These are phyloP conservation scores for Syngnathus rostellatus DNA, from an alignment of 2,797 vertebrate species.

Conservation along the genomic window DNA sequence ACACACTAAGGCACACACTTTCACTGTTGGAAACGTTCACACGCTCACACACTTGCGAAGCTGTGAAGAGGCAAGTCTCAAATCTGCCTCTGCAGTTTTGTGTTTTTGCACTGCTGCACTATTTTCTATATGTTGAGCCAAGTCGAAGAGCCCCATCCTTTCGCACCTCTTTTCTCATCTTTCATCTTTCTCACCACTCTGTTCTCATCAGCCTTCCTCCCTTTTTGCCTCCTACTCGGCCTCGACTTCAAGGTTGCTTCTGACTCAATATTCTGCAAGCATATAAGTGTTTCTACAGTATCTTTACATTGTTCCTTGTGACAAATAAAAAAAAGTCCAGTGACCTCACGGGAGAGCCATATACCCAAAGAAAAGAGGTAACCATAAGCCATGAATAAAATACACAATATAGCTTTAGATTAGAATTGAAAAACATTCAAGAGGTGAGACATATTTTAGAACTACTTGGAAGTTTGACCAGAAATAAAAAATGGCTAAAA, in stretches of 20 bases:
- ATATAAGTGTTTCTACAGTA: conserved; percentile 2
- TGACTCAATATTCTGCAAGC: conserved; percentile 43
- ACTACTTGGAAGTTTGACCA: background rate
- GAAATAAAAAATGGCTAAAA: background rate
- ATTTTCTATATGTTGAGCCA: conserved; percentile 42
- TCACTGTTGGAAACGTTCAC: conserved; percentile 1
- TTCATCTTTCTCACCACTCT: conserved; percentile 29
- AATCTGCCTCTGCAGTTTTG: conserved; percentile 50
- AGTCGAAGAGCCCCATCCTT: conserved; percentile 26
- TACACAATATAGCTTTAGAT: background rate
- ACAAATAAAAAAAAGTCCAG: background rate
- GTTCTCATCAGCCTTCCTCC: conserved; percentile 32
- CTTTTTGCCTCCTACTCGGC: conserved; percentile 37
- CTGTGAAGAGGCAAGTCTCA: conserved; percentile 43
- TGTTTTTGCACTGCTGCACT: conserved; percentile 38
- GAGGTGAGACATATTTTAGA: background rate
- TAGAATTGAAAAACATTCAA: background rate
- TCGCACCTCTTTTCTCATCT: conserved; percentile 34
- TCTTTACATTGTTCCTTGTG: background rate
- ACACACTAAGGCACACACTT: conserved; percentile 14
- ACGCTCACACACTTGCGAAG: conserved; percentile 25
- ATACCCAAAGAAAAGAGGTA: background rate
- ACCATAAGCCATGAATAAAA: background rate
- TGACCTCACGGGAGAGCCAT: background rate
- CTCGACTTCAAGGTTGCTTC: conserved; percentile 28